Conservation (phyloP, 23 tunicate species). For the Botrylloides violaceus region DNA sequence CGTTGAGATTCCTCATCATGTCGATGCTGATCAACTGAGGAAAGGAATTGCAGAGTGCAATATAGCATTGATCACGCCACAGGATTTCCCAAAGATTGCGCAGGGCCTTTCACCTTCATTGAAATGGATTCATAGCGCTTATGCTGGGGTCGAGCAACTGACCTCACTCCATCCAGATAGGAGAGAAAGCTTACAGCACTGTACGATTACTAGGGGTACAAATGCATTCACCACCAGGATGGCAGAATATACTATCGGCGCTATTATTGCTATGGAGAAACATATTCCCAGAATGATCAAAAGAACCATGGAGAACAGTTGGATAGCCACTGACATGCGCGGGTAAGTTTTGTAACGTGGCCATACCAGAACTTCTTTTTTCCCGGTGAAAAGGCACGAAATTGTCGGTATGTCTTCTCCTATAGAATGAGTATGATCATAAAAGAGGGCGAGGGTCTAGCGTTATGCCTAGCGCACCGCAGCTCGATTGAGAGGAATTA, state of each 20-base stretch:
- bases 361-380: no score
- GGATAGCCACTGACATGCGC: not conserved
- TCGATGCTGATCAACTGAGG: not conserved
- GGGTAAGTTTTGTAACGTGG: no score
- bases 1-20: not conserved
- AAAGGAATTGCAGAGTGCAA: not conserved
- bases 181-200: not conserved
- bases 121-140: conserved; percentile 42
- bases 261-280: conserved; percentile 37
- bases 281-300: conserved; percentile 7
- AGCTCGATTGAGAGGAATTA: not conserved
- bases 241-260: conserved; percentile 30
- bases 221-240: conserved; percentile 1
- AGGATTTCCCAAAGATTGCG: not conserved
- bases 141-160: conserved; percentile 25
- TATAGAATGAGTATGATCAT: no score
- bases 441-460: no score
- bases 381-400: no score
- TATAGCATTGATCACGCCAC: not conserved
- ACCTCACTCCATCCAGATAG: not conserved
- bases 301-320: conserved; percentile 5
- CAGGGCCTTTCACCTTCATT: not conserved
- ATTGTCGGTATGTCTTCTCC: no score
- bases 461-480: no score
- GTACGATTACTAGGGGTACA: conserved; percentile 18